Evolutionary conservation across 2,888 invertebrate species (phyloP).

Genomic region (Drosophila barbarae): DNA sequence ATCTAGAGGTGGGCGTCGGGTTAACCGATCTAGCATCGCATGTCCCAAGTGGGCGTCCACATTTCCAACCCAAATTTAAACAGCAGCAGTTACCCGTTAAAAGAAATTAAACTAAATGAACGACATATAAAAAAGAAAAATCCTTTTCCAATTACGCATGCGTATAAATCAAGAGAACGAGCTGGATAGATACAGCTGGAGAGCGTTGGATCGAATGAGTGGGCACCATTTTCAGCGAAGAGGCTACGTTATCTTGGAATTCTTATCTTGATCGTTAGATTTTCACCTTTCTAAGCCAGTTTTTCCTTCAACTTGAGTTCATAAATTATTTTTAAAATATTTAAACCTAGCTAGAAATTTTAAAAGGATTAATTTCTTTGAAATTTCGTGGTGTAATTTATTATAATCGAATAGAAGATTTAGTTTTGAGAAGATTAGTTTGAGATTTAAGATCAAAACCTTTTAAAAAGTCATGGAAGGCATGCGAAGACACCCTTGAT

Average conservation of each 20-base stretch:
- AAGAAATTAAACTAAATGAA: conserved; percentile 34
- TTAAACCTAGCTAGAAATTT: background rate
- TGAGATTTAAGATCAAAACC: no score
- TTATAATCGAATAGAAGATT: background rate
- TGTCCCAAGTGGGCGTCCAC: conserved; percentile 38
- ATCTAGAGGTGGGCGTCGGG: conserved; percentile 3
- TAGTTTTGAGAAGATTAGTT: no score
- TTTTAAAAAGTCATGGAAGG: background rate
- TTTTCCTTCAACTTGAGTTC: background rate
- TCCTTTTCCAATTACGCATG: conserved; percentile 25
- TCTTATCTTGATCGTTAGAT: conserved; percentile 14
- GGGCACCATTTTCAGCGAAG: conserved; percentile 11
- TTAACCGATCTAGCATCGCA: conserved; percentile 31
- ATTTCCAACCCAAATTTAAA: conserved; percentile 34
- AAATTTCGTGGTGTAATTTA: background rate
- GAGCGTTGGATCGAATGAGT: conserved; percentile 1
- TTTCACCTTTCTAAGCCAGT: background rate
- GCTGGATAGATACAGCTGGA: background rate
- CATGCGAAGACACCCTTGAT: background rate
- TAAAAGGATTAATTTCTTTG: background rate
- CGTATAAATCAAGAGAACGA: conserved; percentile 23
- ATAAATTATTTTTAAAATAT: background rate
- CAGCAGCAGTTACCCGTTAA: conserved; percentile 3
- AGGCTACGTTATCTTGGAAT: conserved; percentile 10
- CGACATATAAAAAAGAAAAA: background rate